phyloP scores from a whole-genome alignment of 2,888 invertebrate genomes.

The Chironomus riparius region DNA sequence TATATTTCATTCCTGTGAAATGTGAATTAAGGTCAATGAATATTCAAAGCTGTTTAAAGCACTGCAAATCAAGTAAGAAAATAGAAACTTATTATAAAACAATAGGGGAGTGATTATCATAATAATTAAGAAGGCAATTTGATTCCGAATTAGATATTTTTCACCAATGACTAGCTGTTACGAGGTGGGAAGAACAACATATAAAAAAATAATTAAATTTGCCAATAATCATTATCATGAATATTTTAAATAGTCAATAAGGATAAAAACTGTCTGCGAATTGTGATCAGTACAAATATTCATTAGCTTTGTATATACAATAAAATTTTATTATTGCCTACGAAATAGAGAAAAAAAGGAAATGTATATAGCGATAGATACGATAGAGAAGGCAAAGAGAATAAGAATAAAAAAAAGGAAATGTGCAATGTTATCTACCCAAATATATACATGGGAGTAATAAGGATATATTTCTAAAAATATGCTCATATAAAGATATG shows the following conservation, averaged over 20 bases:
- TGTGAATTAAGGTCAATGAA: no score
- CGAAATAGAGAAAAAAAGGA: neutral
- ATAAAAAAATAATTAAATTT: neutral
- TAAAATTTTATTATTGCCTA: no score
- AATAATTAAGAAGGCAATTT: neutral
- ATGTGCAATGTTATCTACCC: neutral
- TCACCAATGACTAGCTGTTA: neutral
- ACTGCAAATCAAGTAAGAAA: neutral
- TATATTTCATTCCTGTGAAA: no score
- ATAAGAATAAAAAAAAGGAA: neutral
- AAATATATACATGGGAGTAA: neutral
- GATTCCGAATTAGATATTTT: no score
- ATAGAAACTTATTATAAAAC: neutral
- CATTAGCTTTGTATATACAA: no score
- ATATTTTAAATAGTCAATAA: no score
- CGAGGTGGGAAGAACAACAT: neutral
- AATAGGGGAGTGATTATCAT: neutral
- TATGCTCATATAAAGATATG: neutral
- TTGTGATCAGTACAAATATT: neutral
- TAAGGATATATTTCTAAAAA: neutral
- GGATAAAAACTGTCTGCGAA: no score
- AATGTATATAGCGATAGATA: neutral
- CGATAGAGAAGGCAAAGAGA: neutral
- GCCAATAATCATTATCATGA: neutral
- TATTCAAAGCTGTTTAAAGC: neutral